Base-by-base conservation (phyloP, 2,888 invertebrate species). In the Dolichomitus sp. region DNA sequence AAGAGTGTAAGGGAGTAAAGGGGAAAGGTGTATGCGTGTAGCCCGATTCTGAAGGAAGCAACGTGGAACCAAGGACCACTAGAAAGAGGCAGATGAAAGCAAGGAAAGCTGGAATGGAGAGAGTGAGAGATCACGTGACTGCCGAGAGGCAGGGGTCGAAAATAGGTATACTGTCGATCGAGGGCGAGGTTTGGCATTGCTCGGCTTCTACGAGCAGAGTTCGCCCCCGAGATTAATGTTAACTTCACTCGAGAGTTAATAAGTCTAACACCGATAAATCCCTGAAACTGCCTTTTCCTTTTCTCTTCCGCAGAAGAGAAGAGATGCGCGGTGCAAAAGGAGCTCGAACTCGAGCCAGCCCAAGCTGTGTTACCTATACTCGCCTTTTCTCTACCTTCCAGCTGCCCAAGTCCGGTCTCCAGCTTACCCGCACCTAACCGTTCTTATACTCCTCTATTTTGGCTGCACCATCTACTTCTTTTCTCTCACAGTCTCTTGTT, bases 231-330 rank as follows among this genome's bases (percentile, higher is more conserved):
- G 90, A 90, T 92, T 91, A 91, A 91, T 92, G 92, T 92, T 90
- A 91, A 91, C 91, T 92, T 90, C 88, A 88, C 91, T 91, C 85
- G 87, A 86, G 89, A 91, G 91, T 92, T 92, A 92, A 92, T 92
- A 92, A 91, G 91, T 91, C 90, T 89, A 88, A 88, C 89, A 89
- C 88, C 88, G 89, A 90, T 92, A 92, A 92, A 92, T 92, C 90
- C 90, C 84, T 87, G 89, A 89, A 89, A 90, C 89, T 88, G 86
- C 85, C 77, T 84, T 77, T 37, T 79, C 74, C 37, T 78, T 70
- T 83, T 79, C 73, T 81, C 76, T 70, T 80, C 54, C 66, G 66
- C 48, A 30, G 9, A 59, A 40, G 59, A 14, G 66, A 68, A 76
- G 57, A 61, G 72, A 63, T 42, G 42, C 59, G 33, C 59, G 33